Conservation (phyloP, 1,140 invertebrate species). For the Ceratina japonica region DNA sequence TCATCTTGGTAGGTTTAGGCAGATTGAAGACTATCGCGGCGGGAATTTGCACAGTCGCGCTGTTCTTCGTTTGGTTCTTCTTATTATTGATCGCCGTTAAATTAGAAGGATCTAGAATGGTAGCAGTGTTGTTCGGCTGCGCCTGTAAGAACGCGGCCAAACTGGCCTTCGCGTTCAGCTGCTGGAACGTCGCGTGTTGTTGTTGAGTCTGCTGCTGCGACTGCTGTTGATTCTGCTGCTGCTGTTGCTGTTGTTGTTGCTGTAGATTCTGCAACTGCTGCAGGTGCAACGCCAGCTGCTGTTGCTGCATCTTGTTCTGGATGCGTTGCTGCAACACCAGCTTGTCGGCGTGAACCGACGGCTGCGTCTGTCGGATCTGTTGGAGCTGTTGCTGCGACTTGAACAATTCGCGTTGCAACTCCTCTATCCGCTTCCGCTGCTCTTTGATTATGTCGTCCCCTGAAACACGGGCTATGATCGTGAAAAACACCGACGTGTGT, state of each 20-base stretch:
- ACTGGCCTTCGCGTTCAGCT: slow-evolving; percentile 80
- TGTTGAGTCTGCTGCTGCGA: slow-evolving; percentile 72
- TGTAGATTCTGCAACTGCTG: slow-evolving; percentile 82
- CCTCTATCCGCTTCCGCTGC: slow-evolving; percentile 92
- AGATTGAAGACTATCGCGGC: slow-evolving; percentile 76
- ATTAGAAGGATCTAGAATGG: slow-evolving; percentile 74
- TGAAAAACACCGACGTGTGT: slow-evolving; percentile 60
- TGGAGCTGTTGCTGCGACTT: slow-evolving; percentile 87
- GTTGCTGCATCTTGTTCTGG: slow-evolving; percentile 85
- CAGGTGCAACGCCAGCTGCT: slow-evolving; percentile 80
- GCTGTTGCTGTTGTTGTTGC: slow-evolving; percentile 74
- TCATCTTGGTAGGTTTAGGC: slow-evolving; percentile 75
- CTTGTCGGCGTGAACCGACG: slow-evolving; percentile 79
- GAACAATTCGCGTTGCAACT: slow-evolving; percentile 90
- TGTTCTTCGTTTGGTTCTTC: slow-evolving; percentile 77
- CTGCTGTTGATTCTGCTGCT: slow-evolving; percentile 68
- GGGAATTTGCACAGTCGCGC: slow-evolving; percentile 75
- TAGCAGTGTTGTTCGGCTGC: slow-evolving; percentile 76
- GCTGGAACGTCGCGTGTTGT: slow-evolving; percentile 76
- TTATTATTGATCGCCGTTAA: slow-evolving; percentile 78
- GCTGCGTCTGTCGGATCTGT: slow-evolving; percentile 80
- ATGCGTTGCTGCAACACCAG: slow-evolving; percentile 85
- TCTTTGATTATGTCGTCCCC: slow-evolving; percentile 89
- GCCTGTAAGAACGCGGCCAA: slow-evolving; percentile 80
- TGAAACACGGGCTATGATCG: slow-evolving; percentile 66